These are phyloP conservation scores for pig (Sus scrofa) DNA, from an alignment of 2,113 vertebrate species.

Conservation along the genomic window DNA sequence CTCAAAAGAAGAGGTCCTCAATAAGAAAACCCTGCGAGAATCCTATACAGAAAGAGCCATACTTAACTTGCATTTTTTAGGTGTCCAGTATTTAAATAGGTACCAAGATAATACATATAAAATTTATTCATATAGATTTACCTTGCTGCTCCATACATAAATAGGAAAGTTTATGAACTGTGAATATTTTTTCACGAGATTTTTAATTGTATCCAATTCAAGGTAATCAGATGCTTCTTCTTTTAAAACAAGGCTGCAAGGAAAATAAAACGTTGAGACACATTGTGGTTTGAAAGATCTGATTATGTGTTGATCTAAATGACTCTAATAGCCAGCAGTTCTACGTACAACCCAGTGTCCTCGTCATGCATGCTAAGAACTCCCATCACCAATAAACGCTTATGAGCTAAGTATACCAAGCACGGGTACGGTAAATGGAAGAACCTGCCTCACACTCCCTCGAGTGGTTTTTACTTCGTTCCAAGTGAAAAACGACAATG, in stretches of 20 bases:
- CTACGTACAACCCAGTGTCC: background rate
- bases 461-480: background rate
- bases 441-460: background rate
- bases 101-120: background rate
- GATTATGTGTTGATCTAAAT: background rate
- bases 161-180: constrained; percentile 99
- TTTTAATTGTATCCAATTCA: constrained; percentile 99
- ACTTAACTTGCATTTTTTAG: background rate
- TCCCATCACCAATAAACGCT: background rate
- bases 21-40: background rate
- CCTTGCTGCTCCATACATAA: constrained; percentile 99
- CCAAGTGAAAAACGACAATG: background rate
- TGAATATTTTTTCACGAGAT: constrained; percentile 97
- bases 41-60: background rate
- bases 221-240: constrained; percentile 99
- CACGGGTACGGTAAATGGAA: background rate
- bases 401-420: background rate
- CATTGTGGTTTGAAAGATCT: background rate
- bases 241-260: constrained; percentile 95
- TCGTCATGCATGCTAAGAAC: background rate
- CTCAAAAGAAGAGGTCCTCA: background rate
- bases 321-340: background rate
- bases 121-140: constrained; percentile 70
- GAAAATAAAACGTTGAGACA: constrained; percentile 21
- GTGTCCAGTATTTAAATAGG: background rate